Conservation (phyloP, 2,797 vertebrate genomes). For the Perodicticus potto region DNA sequence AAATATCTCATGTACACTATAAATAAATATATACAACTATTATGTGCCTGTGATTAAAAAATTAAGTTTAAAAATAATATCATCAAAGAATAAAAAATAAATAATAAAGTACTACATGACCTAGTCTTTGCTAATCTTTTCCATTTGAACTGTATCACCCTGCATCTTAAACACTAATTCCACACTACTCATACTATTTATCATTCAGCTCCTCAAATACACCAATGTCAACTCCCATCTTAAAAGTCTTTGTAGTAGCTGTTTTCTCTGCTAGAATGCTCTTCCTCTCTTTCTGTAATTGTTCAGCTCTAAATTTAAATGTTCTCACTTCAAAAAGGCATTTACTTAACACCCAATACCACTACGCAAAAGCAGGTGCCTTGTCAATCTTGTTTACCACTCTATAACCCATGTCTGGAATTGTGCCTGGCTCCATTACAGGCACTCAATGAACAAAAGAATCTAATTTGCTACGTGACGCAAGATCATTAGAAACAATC, state of each 20-base stretch:
- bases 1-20: neutral
- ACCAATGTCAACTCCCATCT: neutral
- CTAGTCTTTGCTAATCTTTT: neutral
- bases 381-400: neutral
- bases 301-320: neutral
- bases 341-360: neutral
- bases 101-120: constrained; percentile 17
- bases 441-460: constrained; percentile 29
- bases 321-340: neutral
- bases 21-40: neutral
- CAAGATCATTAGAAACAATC: constrained; percentile 19
- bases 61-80: neutral
- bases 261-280: neutral
- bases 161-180: neutral
- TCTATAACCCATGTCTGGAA: neutral
- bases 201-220: constrained; percentile 43
- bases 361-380: neutral
- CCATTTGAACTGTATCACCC: neutral
- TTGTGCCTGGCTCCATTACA: neutral
- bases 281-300: constrained; percentile 1
- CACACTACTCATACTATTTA: neutral
- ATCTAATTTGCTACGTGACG: neutral
- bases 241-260: neutral
- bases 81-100: neutral
- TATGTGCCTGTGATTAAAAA: neutral